These are phyloP conservation scores for Tragelaphus scriptus DNA, from an alignment of 2,113 vertebrate species.

Conservation along the genomic window DNA sequence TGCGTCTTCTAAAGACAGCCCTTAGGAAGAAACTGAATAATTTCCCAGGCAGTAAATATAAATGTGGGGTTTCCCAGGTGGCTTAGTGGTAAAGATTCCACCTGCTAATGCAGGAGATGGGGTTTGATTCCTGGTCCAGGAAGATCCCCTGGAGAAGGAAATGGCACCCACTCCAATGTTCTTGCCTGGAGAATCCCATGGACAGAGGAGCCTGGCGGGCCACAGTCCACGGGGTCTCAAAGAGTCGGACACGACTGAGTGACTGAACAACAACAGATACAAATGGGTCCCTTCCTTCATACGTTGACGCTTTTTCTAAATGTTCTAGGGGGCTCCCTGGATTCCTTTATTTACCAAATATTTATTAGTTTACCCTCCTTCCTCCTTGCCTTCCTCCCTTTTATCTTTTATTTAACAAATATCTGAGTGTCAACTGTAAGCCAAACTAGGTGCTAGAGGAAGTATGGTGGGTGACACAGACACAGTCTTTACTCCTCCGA, in stretches of 20 bases:
- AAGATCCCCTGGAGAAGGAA: neutral
- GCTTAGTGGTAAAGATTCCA: neutral
- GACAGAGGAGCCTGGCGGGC: neutral
- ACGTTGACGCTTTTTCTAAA: neutral
- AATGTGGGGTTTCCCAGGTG: neutral
- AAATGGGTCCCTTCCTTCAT: neutral
- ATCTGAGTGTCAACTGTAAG: neutral
- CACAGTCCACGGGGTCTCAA: fast-evolving
- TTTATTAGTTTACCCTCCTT: neutral
- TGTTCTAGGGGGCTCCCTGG: neutral
- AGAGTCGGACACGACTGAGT: neutral
- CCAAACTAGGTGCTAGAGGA: neutral
- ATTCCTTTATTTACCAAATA: neutral
- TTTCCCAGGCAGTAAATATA: neutral
- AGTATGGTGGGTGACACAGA: neutral
- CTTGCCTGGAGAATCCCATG: neutral
- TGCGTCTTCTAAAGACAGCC: neutral
- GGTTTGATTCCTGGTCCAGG: neutral
- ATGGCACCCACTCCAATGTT: neutral
- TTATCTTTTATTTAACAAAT: neutral
- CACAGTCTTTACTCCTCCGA: neutral
- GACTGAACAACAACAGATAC: neutral
- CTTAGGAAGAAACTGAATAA: neutral
- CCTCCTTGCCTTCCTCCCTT: neutral
- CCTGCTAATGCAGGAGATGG: neutral